Conservation (phyloP, 2,888 invertebrate genomes). For the Drosophila parthenogenetica region DNA sequence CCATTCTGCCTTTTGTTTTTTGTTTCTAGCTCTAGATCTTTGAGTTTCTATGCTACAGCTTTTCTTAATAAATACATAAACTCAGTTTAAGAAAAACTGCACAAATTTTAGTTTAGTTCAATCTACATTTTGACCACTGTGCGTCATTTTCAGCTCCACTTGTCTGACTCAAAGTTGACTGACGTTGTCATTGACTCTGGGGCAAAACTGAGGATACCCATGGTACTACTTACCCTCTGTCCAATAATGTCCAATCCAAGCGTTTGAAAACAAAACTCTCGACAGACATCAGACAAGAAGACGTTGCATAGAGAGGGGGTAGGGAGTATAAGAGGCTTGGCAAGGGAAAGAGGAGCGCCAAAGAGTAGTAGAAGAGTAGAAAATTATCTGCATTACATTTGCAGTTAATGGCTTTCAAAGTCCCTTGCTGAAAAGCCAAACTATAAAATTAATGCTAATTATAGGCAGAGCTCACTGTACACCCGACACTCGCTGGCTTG, state of each 20-base stretch:
- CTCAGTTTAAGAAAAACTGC: no score
- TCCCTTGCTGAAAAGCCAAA: conserved; percentile 38
- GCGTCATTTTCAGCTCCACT: conserved; percentile 15
- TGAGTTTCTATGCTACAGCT: no score
- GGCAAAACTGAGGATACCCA: conserved; percentile 13
- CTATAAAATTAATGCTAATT: conserved; percentile 77
- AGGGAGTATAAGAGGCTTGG: no score
- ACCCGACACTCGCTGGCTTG: conserved; percentile 6
- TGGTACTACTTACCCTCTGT: conserved; percentile 23
- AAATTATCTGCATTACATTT: conserved; percentile 47
- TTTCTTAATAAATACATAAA: no score
- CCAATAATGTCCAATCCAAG: conserved; percentile 36
- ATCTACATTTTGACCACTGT: conserved; percentile 57
- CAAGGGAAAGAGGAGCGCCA: neutral
- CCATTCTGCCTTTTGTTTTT: no score
- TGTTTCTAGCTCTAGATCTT: no score
- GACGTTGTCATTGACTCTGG: conserved; percentile 37
- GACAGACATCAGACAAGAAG: conserved; percentile 21
- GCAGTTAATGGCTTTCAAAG: conserved; percentile 49
- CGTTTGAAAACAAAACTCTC: conserved; percentile 50
- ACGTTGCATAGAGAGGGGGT: neutral
- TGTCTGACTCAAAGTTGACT: conserved; percentile 6
- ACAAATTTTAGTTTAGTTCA: no score
- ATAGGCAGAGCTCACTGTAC: conserved; percentile 52
- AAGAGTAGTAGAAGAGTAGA: neutral